A percentile compares a stretch with the other conserved stretches of the same genome.
phyloP scores from a whole-genome alignment of 2,888 invertebrate genomes.

The Orthosia gracilis region DNA sequence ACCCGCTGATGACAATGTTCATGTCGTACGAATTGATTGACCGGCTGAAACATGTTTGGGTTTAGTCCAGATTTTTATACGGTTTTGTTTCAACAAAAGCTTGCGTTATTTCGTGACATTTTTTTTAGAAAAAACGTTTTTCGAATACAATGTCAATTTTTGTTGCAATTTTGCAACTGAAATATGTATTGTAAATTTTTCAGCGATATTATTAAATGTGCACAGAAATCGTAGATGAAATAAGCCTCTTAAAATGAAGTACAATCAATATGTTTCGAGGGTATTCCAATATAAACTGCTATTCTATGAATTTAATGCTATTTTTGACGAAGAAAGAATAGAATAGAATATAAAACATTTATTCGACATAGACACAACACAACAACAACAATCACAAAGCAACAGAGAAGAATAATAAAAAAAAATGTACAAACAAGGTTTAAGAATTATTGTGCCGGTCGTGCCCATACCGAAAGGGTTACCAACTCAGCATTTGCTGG shows the following conservation, averaged over 20 bases:
- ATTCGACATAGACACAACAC: too few relatives aligned
- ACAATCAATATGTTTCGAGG: background rate
- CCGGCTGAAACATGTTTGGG: constrained; percentile 22
- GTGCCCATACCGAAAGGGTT: too few relatives aligned
- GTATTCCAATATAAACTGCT: too few relatives aligned
- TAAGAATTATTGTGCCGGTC: too few relatives aligned
- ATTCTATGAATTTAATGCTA: background rate
- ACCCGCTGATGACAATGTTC: constrained; percentile 42
- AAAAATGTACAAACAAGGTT: too few relatives aligned
- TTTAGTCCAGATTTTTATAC: constrained; percentile 18
- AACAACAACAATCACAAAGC: too few relatives aligned
- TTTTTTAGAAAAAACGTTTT: background rate
- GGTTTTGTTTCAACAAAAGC: constrained; percentile 15
- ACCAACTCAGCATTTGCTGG: too few relatives aligned
- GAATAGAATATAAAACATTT: too few relatives aligned
- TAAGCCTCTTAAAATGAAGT: background rate
- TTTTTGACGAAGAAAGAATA: background rate
- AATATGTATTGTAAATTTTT: constrained; percentile 1
- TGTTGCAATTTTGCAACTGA: background rate
- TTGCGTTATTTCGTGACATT: background rate
- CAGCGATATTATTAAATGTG: background rate
- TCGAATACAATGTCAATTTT: background rate
- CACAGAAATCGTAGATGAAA: background rate
- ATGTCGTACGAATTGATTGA: constrained; percentile 39
- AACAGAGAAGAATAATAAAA: too few relatives aligned